Conservation (phyloP, 2,797 vertebrate species). For the Cyclura pinguis region DNA sequence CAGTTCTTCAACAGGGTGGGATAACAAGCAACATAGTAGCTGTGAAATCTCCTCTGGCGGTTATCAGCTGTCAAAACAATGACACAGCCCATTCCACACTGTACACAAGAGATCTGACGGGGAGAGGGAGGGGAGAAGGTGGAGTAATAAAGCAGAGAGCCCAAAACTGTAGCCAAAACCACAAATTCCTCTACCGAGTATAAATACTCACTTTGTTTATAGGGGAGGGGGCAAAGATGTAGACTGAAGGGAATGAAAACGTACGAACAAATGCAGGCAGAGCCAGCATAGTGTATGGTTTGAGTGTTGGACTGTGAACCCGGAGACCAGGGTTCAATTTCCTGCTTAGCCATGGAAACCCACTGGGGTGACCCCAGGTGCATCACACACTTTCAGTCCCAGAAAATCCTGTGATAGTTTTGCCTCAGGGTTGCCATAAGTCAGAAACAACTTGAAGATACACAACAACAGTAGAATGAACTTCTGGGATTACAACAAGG, state of each 20-base stretch:
- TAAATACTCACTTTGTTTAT: background rate
- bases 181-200: background rate
- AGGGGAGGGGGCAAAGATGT: background rate
- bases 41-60: conserved; percentile 14
- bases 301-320: too few relatives aligned
- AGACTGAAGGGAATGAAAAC: background rate
- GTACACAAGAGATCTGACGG: conserved; percentile 8
- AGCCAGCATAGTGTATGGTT: too few relatives aligned
- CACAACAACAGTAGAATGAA: background rate
- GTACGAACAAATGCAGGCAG: too few relatives aligned
- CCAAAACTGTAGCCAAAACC: background rate
- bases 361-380: too few relatives aligned
- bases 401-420: too few relatives aligned
- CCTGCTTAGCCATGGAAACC: too few relatives aligned
- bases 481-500: too few relatives aligned
- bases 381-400: too few relatives aligned
- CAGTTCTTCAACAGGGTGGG: conserved; percentile 10
- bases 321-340: too few relatives aligned
- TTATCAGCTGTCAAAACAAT: conserved; percentile 34
- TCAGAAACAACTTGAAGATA: too few relatives aligned
- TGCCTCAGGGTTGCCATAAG: too few relatives aligned
- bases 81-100: conserved; percentile 12
- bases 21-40: conserved; percentile 21
- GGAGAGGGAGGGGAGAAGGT: background rate
- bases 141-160: background rate